Base-by-base conservation (phyloP, 2,113 vertebrate genomes). In the Eretmochelys imbricata region DNA sequence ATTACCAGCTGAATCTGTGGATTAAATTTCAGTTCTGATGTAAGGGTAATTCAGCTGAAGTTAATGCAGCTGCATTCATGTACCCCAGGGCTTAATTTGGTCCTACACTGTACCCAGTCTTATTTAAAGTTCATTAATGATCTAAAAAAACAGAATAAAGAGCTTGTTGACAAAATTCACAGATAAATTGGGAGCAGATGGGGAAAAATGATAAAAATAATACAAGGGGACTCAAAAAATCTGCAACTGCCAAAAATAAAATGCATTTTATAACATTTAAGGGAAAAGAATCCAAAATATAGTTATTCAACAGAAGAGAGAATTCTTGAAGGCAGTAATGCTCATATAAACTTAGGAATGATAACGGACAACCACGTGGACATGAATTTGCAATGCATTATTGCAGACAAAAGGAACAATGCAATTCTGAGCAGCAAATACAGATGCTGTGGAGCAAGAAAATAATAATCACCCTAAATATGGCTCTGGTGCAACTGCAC, bases 261-360 rank as follows among this genome's bases (percentile, higher is more conserved):
- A 79, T 35, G 17, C 25, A 90, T 86, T 92, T 86, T 62, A 27
- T 72, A 80, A 86, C 16, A 86, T 31, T 57, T 35, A 14, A 22
- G 29, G 65, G 8, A 38, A 81, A 24, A 54, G 6, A 86, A 38
- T 9, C 2, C 31, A 78, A 69, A n/a, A 78, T 0, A 0, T 12
- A 8, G 17, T 79, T 79, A 84, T 5, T 0, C 1, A 85, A 80
- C 27, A 3, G 87, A 86, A 87, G 1, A 2, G 57, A 80, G 49
- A 78, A 79, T 82, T 16, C 4, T 22, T 31, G 62, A 89, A 72
- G 12, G 6, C 79, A 65, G 7, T 89, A 54, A 75, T 38, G 10
- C 16, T 55, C 31, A 35, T 12, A 62, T 12, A 14, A 49, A 1
- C 29, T 35, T 46, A 19, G 6, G 62, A 29, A 9, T 46, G 20